Evolutionary conservation across 1,140 invertebrate species (phyloP), one percentile per base, ranked within the genome.

Genomic region (Drosophila kepulauana): DNA sequence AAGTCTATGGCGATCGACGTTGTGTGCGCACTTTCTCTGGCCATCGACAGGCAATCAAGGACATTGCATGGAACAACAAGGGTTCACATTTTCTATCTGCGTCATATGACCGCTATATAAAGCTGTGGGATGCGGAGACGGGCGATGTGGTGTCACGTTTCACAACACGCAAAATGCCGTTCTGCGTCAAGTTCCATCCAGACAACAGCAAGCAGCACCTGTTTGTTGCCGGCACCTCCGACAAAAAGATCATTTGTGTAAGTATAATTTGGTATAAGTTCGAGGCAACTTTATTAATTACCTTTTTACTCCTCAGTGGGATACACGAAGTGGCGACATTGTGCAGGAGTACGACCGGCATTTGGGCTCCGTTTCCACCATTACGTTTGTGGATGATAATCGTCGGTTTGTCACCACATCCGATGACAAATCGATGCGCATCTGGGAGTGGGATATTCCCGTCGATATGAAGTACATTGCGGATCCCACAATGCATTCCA

Each of bases 381-480:
- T 99, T 74, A 99, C 99, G 3, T 99, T 99, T 94, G 98, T 99
- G 11, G 99, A 99, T 94, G 98, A 99, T 84, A 99, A 99, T 93
- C 94, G 99, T 59, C 93, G 99, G 90, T 99, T 99, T 94, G 98
- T 99, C 0, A 98, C 98, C 10, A 99, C 99, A 0, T 99, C 99
- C 0, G 99, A 99, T 93, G 99, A 99, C 92, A 99, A 99, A 93
- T 99, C 98, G 93, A 94, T 99, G 72, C 94, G 99, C 58, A 99
- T 99, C 61, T 99, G 99, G 99, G 99, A 99, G 95, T 99, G 99
- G 99, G 98, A 99, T 93, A 99, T 99, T 92, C 99, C 99, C 0
- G 99, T 99, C 2, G 99, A 99, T 93, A 99, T 99, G 96, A 99
- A 99, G 93, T 99, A 99, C 91, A 99, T 99, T 84, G 99, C 99